Base-by-base conservation (phyloP, 2,797 vertebrate genomes). In the Prionace glauca region DNA sequence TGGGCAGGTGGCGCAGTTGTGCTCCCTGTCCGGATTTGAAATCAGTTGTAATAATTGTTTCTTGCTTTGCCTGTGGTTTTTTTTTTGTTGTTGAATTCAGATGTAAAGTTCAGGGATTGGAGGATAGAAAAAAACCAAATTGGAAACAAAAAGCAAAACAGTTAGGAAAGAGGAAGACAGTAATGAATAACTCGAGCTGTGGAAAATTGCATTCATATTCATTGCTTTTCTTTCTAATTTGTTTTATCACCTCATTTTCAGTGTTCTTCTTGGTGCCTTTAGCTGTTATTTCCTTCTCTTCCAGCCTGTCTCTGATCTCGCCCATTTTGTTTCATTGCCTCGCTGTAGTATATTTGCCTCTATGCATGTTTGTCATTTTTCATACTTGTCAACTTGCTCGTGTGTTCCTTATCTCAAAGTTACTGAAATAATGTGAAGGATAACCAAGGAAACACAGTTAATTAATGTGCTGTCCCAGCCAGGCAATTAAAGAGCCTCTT, bases 361-460 rank as follows among this genome's bases (percentile, higher is more conserved):
- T 50, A 14, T 50, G 26, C 50, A 72, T 11, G n/a, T 67, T 41
- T 93, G 24, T 45, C 9, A 41, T 95, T 77, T 56, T 94, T 67
- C 12, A 50, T 74, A 67, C 71, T 95, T 95, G 50, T 45, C 41
- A 95, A n/a, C 93, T 77, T 7, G 41, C 71, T 95, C 45, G n/a
- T 77, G 45, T 60, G 77, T 72, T 95, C 45, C 93, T 77, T 56
- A 56, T 22, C 26, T 95, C 71, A 56, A 95, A 77, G 71, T 72
- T 95, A 45, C 24, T 95, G 26, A 60, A 56, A 95, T 95, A 95
- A 72, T n/a, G 71, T 60, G 93, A 50, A 72, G 36, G 67, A 95
- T 95, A 77, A 50, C 93, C 72, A 32, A 72, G 71, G 93, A 95
- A 94, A 95, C 14, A 72, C 93, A 74, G 71, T 95, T 95, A 95